Conservation (phyloP, 2,888 invertebrate species). For the Dolichomitus sp. region DNA sequence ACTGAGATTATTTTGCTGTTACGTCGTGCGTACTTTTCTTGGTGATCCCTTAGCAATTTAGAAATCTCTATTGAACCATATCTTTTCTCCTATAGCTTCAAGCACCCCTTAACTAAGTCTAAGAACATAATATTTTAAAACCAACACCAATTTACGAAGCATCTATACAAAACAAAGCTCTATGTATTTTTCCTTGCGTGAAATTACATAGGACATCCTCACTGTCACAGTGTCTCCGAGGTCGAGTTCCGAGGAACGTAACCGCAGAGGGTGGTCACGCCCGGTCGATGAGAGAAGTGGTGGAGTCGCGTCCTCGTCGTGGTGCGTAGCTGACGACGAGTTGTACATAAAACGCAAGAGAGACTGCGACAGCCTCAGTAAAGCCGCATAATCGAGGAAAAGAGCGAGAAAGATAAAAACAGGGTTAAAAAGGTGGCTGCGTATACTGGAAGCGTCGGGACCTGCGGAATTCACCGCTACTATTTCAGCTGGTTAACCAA, state of each 20-base stretch:
- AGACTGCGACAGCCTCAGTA: neutral
- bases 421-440: constrained; percentile 38
- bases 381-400: constrained; percentile 30
- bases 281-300: constrained; percentile 53
- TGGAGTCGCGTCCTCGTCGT: constrained; percentile 35
- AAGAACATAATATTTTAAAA: neutral
- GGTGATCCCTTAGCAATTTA: too few relatives aligned
- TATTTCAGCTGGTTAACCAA: constrained; percentile 78
- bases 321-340: constrained; percentile 40
- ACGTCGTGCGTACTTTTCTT: too few relatives aligned
- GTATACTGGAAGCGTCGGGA: constrained; percentile 57
- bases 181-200: neutral
- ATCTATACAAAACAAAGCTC: neutral
- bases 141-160: neutral
- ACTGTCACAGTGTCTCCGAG: neutral
- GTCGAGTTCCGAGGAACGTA: constrained; percentile 37
- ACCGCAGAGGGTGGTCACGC: constrained; percentile 55
- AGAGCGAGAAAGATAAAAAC: constrained; percentile 27
- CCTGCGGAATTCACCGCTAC: constrained; percentile 76
- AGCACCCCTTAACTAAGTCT: neutral
- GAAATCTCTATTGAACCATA: neutral
- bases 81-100: neutral
- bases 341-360: constrained; percentile 22
- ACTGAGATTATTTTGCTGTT: too few relatives aligned
- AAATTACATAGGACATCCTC: constrained; percentile 8